A percentile compares a stretch with the other conserved stretches of the same genome.
Conservation (phyloP, 2,113 vertebrate species). For the Bufo gargarizans region DNA sequence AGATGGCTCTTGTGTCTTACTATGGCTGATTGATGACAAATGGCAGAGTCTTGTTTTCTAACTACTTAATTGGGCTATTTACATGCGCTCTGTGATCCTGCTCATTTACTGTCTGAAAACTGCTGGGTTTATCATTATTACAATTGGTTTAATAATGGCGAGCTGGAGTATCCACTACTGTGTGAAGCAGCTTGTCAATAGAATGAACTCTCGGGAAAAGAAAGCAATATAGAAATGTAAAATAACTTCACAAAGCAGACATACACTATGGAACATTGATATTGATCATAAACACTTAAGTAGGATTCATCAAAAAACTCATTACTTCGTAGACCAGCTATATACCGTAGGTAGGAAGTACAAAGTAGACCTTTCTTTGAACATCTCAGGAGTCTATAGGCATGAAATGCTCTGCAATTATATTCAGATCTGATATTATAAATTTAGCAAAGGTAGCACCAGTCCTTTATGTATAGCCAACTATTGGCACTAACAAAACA, state of each 20-base stretch:
- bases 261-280: background rate
- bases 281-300: background rate
- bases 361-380: no score
- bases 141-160: constrained; percentile 31
- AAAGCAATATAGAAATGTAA: background rate
- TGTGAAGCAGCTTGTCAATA: constrained; percentile 11
- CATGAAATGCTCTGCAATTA: no score
- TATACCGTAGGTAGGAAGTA: background rate
- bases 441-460: background rate
- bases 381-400: background rate
- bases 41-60: constrained; percentile 45
- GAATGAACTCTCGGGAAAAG: constrained; percentile 1
- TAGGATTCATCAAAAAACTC: background rate
- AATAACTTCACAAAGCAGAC: background rate
- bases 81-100: constrained; percentile 43
- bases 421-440: no score
- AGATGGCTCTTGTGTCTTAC: constrained; percentile 48
- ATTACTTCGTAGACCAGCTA: background rate
- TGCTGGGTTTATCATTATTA: constrained; percentile 45
- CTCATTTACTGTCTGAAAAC: constrained; percentile 42
- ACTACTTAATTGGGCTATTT: constrained; percentile 49
- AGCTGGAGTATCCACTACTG: background rate
- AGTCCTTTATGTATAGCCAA: background rate
- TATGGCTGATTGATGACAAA: constrained; percentile 54
- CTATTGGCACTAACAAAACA: background rate